A percentile compares a stretch with the other conserved stretches of the same genome.
Evolutionary conservation across 2,113 vertebrate species (phyloP).

Genomic region (Eonycteris spelaea): DNA sequence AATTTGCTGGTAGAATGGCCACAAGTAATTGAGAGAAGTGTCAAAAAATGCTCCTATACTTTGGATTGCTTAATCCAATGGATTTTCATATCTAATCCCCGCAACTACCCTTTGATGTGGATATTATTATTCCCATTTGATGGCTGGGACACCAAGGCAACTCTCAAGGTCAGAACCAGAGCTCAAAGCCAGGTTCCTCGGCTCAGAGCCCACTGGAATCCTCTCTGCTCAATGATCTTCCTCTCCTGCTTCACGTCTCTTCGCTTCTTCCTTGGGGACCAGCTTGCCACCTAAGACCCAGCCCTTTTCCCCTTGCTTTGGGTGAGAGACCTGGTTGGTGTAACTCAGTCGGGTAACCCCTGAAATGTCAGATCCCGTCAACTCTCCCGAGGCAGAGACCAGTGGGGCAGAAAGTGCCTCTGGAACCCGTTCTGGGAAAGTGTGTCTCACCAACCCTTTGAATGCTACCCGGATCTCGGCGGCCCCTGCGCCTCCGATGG

Average conservation of each 20-base stretch:
- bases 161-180: neutral
- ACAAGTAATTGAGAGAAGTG: neutral
- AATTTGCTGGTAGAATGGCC: neutral
- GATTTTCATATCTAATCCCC: neutral
- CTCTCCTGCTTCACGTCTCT: fast-evolving
- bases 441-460: constrained; percentile 76
- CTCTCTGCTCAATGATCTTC: neutral
- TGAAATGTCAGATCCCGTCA: constrained; percentile 78
- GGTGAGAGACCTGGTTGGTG: constrained; percentile 46
- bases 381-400: constrained; percentile 57
- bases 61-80: neutral
- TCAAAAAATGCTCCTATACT: fast-evolving
- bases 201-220: neutral
- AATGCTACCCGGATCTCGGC: constrained; percentile 61
- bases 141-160: neutral
- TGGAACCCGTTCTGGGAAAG: constrained; percentile 75
- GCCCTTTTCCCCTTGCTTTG: neutral
- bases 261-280: neutral
- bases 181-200: neutral
- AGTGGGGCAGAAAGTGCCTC: constrained; percentile 72
- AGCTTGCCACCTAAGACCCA: neutral
- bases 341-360: constrained; percentile 62
- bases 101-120: too few relatives aligned
- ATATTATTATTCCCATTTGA: neutral
- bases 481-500: constrained; percentile 59